Percentiles rank a stretch among this genome's conserved stretches.
Conservation (phyloP, 1,140 invertebrate genomes). For the Phthorimaea operculella region DNA sequence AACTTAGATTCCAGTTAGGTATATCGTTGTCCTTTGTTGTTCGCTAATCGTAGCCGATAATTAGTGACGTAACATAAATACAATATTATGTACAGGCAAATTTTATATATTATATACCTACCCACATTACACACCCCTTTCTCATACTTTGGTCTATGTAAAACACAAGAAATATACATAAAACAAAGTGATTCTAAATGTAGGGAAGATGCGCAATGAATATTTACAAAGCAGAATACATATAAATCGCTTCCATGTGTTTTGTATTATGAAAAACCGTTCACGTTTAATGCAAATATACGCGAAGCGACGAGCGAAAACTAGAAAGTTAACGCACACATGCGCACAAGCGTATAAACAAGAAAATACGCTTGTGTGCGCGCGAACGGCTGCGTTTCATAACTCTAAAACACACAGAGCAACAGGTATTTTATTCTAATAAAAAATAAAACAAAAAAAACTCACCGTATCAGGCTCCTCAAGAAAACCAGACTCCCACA, state of each 20-base stretch:
- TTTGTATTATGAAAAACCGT: conserved; percentile 65
- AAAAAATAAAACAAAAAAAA: conserved; percentile 22
- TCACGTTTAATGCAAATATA: conserved; percentile 66
- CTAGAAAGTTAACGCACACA: conserved; percentile 65
- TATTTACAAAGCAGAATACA: conserved; percentile 54
- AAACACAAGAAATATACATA: conserved; percentile 17
- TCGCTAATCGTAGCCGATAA: no score
- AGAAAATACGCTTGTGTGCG: conserved; percentile 17
- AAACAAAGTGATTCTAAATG: conserved; percentile 54
- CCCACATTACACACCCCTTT: no score
- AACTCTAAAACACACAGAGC: conserved; percentile 26
- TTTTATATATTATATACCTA: no score
- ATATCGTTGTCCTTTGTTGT: no score
- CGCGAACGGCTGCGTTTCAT: conserved; percentile 34
- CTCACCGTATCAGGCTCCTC: conserved; percentile 58
- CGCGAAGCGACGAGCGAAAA: conserved; percentile 54
- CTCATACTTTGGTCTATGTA: no score
- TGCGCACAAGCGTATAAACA: conserved; percentile 21
- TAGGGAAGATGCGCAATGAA: conserved; percentile 42
- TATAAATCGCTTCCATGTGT: conserved; percentile 51
- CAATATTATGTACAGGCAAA: no score
- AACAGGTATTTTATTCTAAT: conserved; percentile 1
- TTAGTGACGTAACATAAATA: no score
- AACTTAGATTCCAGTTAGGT: no score
- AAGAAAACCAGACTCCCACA: conserved; percentile 53